Base-by-base conservation (phyloP, 2,888 invertebrate genomes). In the Aphidoletes aphidimyza region DNA sequence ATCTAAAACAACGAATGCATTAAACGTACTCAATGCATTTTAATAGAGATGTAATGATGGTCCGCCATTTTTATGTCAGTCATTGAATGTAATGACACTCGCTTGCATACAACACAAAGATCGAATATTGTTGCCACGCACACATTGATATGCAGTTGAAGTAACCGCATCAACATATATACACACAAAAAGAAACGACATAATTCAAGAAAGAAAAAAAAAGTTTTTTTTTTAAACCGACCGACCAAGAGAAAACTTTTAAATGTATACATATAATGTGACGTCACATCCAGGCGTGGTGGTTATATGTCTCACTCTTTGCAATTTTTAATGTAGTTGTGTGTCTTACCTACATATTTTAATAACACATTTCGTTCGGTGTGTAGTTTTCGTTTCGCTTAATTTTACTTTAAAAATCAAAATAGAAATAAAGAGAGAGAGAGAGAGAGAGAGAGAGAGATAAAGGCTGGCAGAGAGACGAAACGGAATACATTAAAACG, bases 251-350 rank as follows among this genome's bases (percentile, higher is more conserved):
- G 78, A 78, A 36, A 36, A 78, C 34, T 17, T 78, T 34, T 6
- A 78, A 78, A 78, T 78, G 78, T 78, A 78, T 36, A 78, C 78
- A n/a, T n/a, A n/a, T n/a, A 78, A 78, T 78, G 36, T 78, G 78
- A 78, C 78, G 78, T 78, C 78, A 78, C 78, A 78, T 78, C 36
- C 78, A 78, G 78, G 78, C 78, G 78, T 78, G 78, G 78, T 78
- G 78, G 34, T 78, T 78, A 6, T 36, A 19, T 54, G 54, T 54
- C 54, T 54, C 54, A 54, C 54, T 54, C 54, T 54, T 26, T 54
- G n/a, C n/a, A n/a, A 54, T 54, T 54, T 26, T 54, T 26, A 26
- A 26, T 54, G 54, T 54, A 26, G 22, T 54, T 54, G 54, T 54
- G 54, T 42, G 42, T 42, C 42, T 42, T 42, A 9, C 26, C 26